Evolutionary conservation across 2,113 vertebrate genomes (phyloP).

Genomic region (Alces alces): DNA sequence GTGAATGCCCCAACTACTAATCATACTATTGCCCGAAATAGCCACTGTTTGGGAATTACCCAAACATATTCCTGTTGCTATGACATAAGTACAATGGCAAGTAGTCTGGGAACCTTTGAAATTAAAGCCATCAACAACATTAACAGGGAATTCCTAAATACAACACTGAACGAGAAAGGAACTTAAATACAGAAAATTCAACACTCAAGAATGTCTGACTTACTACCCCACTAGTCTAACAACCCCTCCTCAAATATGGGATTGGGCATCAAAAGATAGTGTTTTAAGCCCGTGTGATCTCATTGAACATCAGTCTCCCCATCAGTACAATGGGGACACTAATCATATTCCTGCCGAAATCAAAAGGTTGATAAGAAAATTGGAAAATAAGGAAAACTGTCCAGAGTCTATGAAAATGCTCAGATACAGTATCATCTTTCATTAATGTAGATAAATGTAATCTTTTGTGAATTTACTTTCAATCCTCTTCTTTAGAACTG

Average conservation of each 20-base stretch:
- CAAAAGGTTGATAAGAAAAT: neutral
- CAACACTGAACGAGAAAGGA: neutral
- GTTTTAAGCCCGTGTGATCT: neutral
- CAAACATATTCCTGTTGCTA: neutral
- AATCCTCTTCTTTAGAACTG: neutral
- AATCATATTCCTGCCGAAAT: neutral
- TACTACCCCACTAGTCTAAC: neutral
- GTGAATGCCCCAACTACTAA: neutral
- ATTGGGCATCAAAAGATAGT: neutral
- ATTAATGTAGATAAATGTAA: neutral
- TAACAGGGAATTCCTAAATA: neutral
- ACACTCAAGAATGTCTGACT: neutral
- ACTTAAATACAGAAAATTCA: constrained; percentile 9
- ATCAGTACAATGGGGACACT: neutral
- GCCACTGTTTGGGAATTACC: neutral
- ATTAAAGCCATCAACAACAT: neutral
- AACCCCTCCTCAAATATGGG: neutral
- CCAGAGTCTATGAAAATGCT: neutral
- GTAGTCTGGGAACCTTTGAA: neutral
- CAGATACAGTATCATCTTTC: neutral
- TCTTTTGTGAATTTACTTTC: neutral
- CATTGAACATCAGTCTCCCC: neutral
- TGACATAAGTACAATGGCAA: neutral
- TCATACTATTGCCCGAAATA: neutral
- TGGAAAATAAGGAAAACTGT: neutral